Evolutionary conservation across 2,888 invertebrate genomes (phyloP).

Genomic region (Lepidonotus clava): DNA sequence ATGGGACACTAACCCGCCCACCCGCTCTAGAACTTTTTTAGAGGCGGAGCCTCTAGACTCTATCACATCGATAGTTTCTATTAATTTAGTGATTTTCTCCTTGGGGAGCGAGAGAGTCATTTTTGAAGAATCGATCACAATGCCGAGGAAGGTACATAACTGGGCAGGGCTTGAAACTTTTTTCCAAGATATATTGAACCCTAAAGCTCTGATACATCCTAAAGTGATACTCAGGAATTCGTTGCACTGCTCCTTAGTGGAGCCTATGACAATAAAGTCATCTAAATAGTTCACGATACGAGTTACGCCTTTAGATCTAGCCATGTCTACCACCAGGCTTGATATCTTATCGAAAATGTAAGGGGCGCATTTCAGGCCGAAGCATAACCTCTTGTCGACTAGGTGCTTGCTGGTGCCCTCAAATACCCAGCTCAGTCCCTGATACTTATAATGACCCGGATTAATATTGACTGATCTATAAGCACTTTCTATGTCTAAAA

Average conservation of each 20-base stretch:
- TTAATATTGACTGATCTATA: background rate
- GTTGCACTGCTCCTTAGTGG: background rate
- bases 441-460: background rate
- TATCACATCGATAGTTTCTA: background rate
- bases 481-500: background rate
- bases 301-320: background rate
- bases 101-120: background rate
- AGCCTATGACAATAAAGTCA: background rate
- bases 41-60: too few species aligned
- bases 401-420: background rate
- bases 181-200: background rate
- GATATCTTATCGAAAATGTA: background rate
- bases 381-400: background rate
- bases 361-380: background rate
- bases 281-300: background rate
- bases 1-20: background rate
- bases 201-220: background rate
- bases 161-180: background rate
- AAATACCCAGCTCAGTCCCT: background rate
- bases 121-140: background rate
- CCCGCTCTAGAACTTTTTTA: background rate
- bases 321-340: background rate
- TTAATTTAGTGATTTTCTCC: background rate
- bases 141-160: background rate
- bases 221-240: background rate